Conservation (phyloP, 2,888 invertebrate genomes). For the Oxytorus armatus region DNA sequence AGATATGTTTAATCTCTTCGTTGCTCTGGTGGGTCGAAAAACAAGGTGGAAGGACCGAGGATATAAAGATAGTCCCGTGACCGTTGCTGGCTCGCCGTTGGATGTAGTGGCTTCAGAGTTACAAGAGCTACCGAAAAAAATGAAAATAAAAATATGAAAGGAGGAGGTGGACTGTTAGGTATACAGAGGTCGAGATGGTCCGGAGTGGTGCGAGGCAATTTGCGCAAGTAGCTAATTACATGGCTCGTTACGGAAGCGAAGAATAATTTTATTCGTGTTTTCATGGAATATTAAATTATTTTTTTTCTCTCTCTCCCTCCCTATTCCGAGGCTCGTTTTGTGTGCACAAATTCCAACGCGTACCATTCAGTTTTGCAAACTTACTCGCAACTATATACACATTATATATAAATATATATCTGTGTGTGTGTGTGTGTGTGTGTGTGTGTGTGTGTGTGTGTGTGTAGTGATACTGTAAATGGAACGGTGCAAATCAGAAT, state of each 20-base stretch:
- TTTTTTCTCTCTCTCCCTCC: slow-evolving; percentile 51
- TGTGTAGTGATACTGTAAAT: slow-evolving; percentile 9
- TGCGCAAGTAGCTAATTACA: slow-evolving; percentile 78
- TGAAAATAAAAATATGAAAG: slow-evolving; percentile 13
- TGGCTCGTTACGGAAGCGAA: slow-evolving; percentile 74
- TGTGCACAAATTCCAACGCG: slow-evolving; percentile 27
- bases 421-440: not conserved
- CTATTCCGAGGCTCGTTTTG: slow-evolving; percentile 22
- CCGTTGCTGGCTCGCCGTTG: slow-evolving; percentile 42
- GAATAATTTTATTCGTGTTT: slow-evolving; percentile 74
- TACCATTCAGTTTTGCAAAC: slow-evolving; percentile 24
- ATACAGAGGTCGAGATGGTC: slow-evolving; percentile 47
- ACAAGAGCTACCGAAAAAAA: slow-evolving; percentile 14
- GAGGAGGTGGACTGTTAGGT: slow-evolving; percentile 48
- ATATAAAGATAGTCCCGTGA: slow-evolving; percentile 57
- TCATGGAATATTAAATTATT: slow-evolving; percentile 71
- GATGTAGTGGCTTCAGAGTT: slow-evolving; percentile 35
- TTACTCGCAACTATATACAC: not conserved
- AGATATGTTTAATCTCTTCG: slow-evolving; percentile 49
- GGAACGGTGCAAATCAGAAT: slow-evolving; percentile 42
- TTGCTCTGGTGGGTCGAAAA: slow-evolving; percentile 21
- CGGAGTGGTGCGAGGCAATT: slow-evolving; percentile 72
- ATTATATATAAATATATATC: not conserved
- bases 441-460: not conserved
- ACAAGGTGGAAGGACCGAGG: slow-evolving; percentile 23